These are phyloP conservation scores for Clanis bilineata DNA, from an alignment of 2,888 invertebrate species.

Conservation along the genomic window DNA sequence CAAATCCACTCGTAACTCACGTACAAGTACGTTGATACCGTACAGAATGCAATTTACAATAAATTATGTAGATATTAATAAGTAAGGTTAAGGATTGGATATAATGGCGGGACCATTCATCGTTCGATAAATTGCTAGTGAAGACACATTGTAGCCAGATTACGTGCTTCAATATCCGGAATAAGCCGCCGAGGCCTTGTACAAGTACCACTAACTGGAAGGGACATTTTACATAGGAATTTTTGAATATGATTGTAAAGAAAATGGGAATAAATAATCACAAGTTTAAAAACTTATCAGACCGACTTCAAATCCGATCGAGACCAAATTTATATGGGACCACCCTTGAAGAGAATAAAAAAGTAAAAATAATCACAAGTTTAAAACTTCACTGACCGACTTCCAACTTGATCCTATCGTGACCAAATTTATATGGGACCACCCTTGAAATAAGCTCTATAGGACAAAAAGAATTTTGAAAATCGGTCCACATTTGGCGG, in stretches of 20 bases:
- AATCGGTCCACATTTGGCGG: no score
- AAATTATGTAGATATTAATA: constrained; percentile 82
- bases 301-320: no score
- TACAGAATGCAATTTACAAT: constrained; percentile 81
- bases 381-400: no score
- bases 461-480: no score
- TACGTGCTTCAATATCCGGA: constrained; percentile 82
- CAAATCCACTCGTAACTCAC: constrained; percentile 41
- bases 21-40: constrained; percentile 53
- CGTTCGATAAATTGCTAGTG: constrained; percentile 79
- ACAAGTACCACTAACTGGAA: constrained; percentile 29
- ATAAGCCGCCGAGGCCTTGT: constrained; percentile 47
- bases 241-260: not conserved
- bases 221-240: constrained; percentile 22
- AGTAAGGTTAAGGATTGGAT: constrained; percentile 79
- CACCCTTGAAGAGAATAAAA: no score
- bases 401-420: no score
- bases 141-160: constrained; percentile 78
- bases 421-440: no score
- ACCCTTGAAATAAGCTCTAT: no score
- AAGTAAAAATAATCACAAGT: no score
- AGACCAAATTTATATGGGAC: no score
- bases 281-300: no score
- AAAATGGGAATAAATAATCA: not conserved
- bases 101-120: constrained; percentile 76